Evolutionary conservation across 2,888 invertebrate species (phyloP), one percentile per base, ranked within the genome.

Genomic region (Drosophila macrospina): DNA sequence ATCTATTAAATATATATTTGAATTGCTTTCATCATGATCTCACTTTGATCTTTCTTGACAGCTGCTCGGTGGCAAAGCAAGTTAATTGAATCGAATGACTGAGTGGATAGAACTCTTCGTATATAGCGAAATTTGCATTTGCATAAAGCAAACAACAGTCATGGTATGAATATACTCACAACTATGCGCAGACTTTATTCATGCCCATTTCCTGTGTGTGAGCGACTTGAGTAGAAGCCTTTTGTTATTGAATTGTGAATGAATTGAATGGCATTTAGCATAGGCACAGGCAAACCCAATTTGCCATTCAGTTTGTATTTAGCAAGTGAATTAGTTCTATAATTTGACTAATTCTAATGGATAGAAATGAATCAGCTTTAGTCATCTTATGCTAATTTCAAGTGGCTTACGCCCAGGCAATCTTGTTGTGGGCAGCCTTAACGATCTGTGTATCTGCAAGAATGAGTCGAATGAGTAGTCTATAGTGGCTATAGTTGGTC

Each of bases 301-400:
- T 76, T 59, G n/a, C 55, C 54, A 71, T 54, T 44, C 54, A 42
- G 41, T 13, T 28, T n/a, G 26, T 59, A 47, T 51, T 64, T 60
- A 51, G 39, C 62, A 79, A 66, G 76, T 86, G 88, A 81, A 81
- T 88, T 81, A 73, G 74, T 84, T 69, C 69, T 78, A 74, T 88
- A 88, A 81, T 88, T 81, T 82, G 89, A 87, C 82, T 89, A 89
- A 82, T 87, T 89, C 89, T 78, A 84, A 83, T 79, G 66, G 63
- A 66, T 78, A 68, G 66, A 78, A 63, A 73, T 86, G 85, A 84
- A 71, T 89, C 74, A 88, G 69, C 63, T 71, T 72, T 63, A 55
- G 71, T 64, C 63, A 74, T 78, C 85, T 77, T 80, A 87, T 82
- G 89, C 74, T 87, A 82, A 81, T 81, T 82, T 68, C 42, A 54